Base-by-base conservation (phyloP, 2,113 vertebrate species). In the Leptodactylus fuscus region DNA sequence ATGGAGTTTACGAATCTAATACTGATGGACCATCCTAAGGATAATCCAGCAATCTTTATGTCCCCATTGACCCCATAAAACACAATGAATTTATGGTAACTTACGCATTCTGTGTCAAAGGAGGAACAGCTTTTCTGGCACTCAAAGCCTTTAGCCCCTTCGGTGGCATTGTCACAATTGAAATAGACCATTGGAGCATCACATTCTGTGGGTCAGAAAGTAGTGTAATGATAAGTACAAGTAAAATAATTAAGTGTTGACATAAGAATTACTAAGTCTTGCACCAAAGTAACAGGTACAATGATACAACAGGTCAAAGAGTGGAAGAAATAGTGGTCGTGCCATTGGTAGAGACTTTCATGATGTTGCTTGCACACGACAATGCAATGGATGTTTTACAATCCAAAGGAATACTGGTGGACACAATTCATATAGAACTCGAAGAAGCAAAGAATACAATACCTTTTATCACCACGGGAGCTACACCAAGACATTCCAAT, bases 71-170 rank as follows among this genome's bases (percentile, higher is more conserved):
- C 6, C 32, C 16, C 9, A n/a, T 65, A 32, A 15, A 32, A 70
- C 67, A 74, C 27, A 48, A 27, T 5, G 1, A 46, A 74, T 24
- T 48, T 38, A 58, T 78, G 5, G 22, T 41, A 55, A 93, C 96
- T 96, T 90, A 99, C 98, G 20, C 97, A 99, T 78, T 89, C 89
- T 94, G 95, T 96, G 82, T 99, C 96, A 87, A 97, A 90, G 2
- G 94, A 96, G 71, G 92, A 90, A 87, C 98, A 99, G 88, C 96
- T 98, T 89, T 95, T 97, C 87, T 97, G 95, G 85, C 98, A 99
- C 87, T 95, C 95, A 0, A 92, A 91, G 58, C 97, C 97, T 0
- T 81, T 10, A 1, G 86, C 34, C 9, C 93, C 95, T 0, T 87
- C 36, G 0, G 87, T 87, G 89, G 85, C 89, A 0, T 90, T 93